Conservation (phyloP, 2,113 vertebrate species). For the Amblyornis subalaris region DNA sequence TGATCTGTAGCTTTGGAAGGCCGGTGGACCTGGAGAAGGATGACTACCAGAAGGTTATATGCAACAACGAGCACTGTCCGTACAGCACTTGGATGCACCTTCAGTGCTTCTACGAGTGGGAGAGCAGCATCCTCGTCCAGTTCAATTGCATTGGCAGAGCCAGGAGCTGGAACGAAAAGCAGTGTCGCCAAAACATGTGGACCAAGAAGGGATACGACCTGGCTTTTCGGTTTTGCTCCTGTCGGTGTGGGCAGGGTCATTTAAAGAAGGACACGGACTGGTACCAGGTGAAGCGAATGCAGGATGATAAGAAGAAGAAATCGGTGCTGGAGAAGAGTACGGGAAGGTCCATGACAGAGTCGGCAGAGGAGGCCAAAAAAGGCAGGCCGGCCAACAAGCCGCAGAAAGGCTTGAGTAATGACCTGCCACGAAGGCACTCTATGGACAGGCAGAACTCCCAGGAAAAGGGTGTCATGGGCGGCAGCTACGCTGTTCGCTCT, state of each 20-base stretch:
- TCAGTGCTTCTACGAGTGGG: slow-evolving; percentile 99
- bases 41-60: slow-evolving; percentile 95
- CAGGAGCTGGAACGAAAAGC: slow-evolving; percentile 97
- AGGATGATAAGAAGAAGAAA: slow-evolving; percentile 96
- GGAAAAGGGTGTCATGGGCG: slow-evolving; percentile 74
- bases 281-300: slow-evolving; percentile 95
- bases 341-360: slow-evolving; percentile 74
- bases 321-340: slow-evolving; percentile 78
- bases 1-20: slow-evolving; percentile 89
- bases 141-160: slow-evolving; percentile 98
- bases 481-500: slow-evolving; percentile 73
- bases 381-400: slow-evolving; percentile 80
- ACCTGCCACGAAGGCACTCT: slow-evolving; percentile 86
- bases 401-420: slow-evolving; percentile 83
- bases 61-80: slow-evolving; percentile 94
- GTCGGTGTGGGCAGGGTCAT: slow-evolving; percentile 95
- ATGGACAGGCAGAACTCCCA: slow-evolving; percentile 91
- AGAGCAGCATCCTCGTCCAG: slow-evolving; percentile 97
- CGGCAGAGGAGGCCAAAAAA: slow-evolving; percentile 85
- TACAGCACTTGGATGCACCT: slow-evolving; percentile 96
- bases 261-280: slow-evolving; percentile 98
- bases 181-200: slow-evolving; percentile 99
- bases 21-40: slow-evolving; percentile 92
- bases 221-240: slow-evolving; percentile 97
- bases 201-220: slow-evolving; percentile 98